phyloP scores from a whole-genome alignment of 2,888 invertebrate species.

The Nymphalis urticae region DNA sequence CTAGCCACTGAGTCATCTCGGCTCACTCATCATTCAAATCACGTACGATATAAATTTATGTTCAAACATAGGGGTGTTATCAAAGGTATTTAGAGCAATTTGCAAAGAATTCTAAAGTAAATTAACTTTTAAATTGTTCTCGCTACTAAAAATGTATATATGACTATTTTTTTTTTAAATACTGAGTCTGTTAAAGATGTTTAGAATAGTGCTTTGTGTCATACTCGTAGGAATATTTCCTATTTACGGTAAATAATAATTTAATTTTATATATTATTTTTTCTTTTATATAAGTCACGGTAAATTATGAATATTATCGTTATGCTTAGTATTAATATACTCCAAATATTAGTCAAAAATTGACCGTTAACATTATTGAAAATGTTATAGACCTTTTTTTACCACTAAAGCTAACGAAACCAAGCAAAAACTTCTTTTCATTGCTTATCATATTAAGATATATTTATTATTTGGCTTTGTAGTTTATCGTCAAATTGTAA shows the following conservation, averaged over 20 bases:
- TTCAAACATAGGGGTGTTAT: slow-evolving; percentile 40
- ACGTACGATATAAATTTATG: slow-evolving; percentile 11
- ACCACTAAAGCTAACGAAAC: too few relatives aligned
- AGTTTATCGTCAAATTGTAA: too few relatives aligned
- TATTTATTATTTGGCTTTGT: too few relatives aligned
- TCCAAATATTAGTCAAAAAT: too few relatives aligned
- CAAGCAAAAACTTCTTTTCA: too few relatives aligned
- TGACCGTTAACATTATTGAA: too few relatives aligned
- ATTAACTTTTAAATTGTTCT: slow-evolving; percentile 32
- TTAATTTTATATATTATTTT: background rate
- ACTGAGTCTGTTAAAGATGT: slow-evolving; percentile 30
- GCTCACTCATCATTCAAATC: background rate
- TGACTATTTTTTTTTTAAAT: slow-evolving; percentile 15
- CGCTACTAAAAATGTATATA: slow-evolving; percentile 29
- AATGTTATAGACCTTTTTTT: too few relatives aligned
- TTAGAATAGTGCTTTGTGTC: slow-evolving; percentile 25
- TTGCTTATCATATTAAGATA: too few relatives aligned
- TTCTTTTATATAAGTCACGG: background rate
- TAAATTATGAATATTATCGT: too few relatives aligned
- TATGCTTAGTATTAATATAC: too few relatives aligned
- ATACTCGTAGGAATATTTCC: slow-evolving; percentile 30
- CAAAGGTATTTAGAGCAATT: slow-evolving; percentile 42
- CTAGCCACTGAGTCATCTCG: too few relatives aligned
- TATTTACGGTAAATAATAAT: slow-evolving; percentile 41
- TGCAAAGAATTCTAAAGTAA: slow-evolving; percentile 8